These are phyloP conservation scores for Pinna nobilis DNA, from an alignment of 1,140 invertebrate species.

Conservation along the genomic window DNA sequence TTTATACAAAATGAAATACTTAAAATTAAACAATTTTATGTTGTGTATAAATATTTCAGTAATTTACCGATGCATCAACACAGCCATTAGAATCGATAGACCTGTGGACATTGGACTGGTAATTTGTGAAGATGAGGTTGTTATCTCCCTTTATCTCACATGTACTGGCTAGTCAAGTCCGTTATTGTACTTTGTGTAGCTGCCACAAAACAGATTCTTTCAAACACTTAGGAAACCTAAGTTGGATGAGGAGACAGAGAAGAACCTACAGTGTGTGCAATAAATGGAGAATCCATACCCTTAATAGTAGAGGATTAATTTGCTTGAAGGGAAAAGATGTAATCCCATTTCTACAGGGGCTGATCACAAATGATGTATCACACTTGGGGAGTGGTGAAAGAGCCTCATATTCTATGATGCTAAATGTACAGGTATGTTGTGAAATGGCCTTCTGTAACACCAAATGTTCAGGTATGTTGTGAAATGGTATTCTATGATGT, in stretches of 20 bases:
- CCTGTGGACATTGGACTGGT: too few species aligned
- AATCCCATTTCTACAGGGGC: slow-evolving; percentile 71
- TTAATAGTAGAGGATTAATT: slow-evolving; percentile 58
- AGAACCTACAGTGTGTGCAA: neutral
- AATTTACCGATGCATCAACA: too few species aligned
- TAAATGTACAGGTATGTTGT: slow-evolving; percentile 66
- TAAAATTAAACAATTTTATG: too few species aligned
- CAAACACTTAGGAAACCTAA: neutral
- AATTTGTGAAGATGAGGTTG: too few species aligned
- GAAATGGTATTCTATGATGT: too few species aligned
- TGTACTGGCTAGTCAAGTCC: neutral
- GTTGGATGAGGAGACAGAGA: neutral
- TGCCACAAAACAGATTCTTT: neutral
- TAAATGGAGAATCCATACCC: slow-evolving; percentile 33
- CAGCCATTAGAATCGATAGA: too few species aligned
- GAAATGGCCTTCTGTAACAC: neutral
- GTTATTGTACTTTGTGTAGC: neutral
- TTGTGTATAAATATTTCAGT: too few species aligned
- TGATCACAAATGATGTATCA: slow-evolving; percentile 73
- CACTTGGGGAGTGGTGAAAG: slow-evolving; percentile 28
- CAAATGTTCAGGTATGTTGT: too few species aligned
- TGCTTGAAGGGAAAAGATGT: slow-evolving; percentile 67
- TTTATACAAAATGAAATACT: too few species aligned
- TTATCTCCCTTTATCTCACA: too few species aligned
- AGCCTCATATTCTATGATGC: slow-evolving; percentile 63